A percentile compares a stretch with the other conserved stretches of the same genome.
Evolutionary conservation across 2,888 invertebrate species (phyloP).

Genomic region (Mythimna vitellina): DNA sequence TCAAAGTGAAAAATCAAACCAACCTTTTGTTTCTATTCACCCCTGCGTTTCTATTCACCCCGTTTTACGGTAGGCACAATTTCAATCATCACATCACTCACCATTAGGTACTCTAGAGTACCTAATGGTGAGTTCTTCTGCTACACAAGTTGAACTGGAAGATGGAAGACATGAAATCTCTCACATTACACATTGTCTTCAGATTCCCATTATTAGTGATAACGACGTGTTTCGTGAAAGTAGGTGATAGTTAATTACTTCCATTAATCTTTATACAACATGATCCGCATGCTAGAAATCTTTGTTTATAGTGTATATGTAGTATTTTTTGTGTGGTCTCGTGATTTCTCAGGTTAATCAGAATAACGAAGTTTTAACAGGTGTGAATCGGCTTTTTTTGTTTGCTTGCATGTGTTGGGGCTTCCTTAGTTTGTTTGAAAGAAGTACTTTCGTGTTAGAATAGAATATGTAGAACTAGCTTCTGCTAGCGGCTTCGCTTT

Average conservation of each 20-base stretch:
- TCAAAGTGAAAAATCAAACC: too few relatives aligned
- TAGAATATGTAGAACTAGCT: too few relatives aligned
- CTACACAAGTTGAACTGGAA: slow-evolving; percentile 3
- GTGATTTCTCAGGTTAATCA: slow-evolving; percentile 24
- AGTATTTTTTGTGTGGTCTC: slow-evolving; percentile 19
- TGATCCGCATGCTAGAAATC: slow-evolving; percentile 43
- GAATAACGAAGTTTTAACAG: neutral
- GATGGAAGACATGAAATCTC: slow-evolving; percentile 30
- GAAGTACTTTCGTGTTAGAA: neutral
- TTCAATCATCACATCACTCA: too few relatives aligned
- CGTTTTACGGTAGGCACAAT: too few relatives aligned
- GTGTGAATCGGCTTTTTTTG: slow-evolving; percentile 20
- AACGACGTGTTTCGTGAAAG: slow-evolving; percentile 56
- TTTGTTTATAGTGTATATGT: slow-evolving; percentile 18
- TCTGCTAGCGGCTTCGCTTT: too few relatives aligned
- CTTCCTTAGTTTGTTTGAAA: slow-evolving; percentile 15
- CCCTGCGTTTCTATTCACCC: too few relatives aligned
- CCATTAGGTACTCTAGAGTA: too few relatives aligned
- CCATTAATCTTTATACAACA: slow-evolving; percentile 35
- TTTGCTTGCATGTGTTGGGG: neutral
- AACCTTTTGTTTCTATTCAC: too few relatives aligned
- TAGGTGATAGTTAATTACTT: slow-evolving; percentile 50
- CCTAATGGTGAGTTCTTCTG: too few relatives aligned
- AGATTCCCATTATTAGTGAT: slow-evolving; percentile 57
- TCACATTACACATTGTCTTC: slow-evolving; percentile 54